Evolutionary conservation across 2,888 invertebrate species (phyloP).

Genomic region (Elmis aenea): DNA sequence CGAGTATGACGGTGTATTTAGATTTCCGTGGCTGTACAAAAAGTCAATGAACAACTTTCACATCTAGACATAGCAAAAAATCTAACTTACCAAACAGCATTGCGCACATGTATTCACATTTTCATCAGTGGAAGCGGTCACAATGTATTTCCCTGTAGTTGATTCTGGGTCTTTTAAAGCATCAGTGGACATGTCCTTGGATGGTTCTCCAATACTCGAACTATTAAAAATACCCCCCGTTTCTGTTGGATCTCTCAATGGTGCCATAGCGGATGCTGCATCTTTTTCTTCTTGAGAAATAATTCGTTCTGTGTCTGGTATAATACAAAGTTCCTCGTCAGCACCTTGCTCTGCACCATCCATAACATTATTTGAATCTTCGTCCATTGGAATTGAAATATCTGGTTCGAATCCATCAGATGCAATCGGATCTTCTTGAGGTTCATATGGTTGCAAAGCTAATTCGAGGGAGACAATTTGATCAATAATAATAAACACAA

Average conservation of each 20-base stretch:
- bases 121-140: slow-evolving; percentile 35
- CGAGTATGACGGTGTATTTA: slow-evolving; percentile 37
- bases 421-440: slow-evolving; percentile 28
- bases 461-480: no score
- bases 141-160: slow-evolving; percentile 21
- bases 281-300: slow-evolving; percentile 65
- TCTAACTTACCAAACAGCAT: slow-evolving; percentile 45
- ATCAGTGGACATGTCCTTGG: slow-evolving; percentile 31
- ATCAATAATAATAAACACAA: no score
- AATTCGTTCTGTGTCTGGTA: slow-evolving; percentile 64
- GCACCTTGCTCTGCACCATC: slow-evolving; percentile 49
- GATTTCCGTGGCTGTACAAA: slow-evolving; percentile 43
- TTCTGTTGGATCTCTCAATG: slow-evolving; percentile 35
- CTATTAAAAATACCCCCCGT: slow-evolving; percentile 19
- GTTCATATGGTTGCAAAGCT: slow-evolving; percentile 14
- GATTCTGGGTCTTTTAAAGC: slow-evolving; percentile 25
- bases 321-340: slow-evolving; percentile 63
- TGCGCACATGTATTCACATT: slow-evolving; percentile 47
- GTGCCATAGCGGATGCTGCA: slow-evolving; percentile 46
- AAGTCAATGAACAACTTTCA: slow-evolving; percentile 6
- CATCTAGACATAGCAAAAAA: no score
- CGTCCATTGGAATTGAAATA: slow-evolving; percentile 39
- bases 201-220: slow-evolving; percentile 23
- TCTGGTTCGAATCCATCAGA: slow-evolving; percentile 25
- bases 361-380: slow-evolving; percentile 41